These are phyloP conservation scores for Piscicola geometra DNA, from an alignment of 2,888 invertebrate species.

Conservation along the genomic window DNA sequence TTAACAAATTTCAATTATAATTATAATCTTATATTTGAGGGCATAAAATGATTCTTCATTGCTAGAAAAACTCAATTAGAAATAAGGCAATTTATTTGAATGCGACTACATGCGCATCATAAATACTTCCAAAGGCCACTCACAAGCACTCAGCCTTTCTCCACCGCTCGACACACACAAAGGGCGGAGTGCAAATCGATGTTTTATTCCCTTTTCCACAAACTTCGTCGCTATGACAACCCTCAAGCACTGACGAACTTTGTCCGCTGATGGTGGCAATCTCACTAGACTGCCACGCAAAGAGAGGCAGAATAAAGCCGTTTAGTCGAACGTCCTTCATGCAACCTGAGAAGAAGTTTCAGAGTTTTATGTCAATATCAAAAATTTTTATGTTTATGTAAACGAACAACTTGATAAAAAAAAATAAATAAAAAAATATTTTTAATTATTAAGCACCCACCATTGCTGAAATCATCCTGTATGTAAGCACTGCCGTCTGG, in stretches of 20 bases:
- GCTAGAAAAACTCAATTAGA: no score
- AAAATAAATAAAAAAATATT: background rate
- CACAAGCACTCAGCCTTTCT: conserved; percentile 85
- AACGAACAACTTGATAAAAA: no score
- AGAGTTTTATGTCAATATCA: no score
- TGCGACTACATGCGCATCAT: background rate
- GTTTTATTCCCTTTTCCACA: conserved; percentile 35
- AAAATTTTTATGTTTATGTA: no score
- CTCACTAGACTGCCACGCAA: conserved; percentile 42
- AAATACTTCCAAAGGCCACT: background rate
- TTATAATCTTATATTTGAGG: background rate
- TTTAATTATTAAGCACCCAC: conserved; percentile 33
- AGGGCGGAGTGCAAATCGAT: conserved; percentile 58
- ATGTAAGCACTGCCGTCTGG: conserved; percentile 38
- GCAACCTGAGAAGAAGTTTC: conserved; percentile 57
- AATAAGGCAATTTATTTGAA: no score
- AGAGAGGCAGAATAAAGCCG: conserved; percentile 83
- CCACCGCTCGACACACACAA: conserved; percentile 93
- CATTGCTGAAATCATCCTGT: conserved; percentile 41
- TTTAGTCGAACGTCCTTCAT: conserved; percentile 80
- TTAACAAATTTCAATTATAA: background rate
- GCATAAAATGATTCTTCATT: background rate
- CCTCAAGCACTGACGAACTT: conserved; percentile 41
- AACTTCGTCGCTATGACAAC: conserved; percentile 39
- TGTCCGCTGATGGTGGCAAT: conserved; percentile 39